phyloP scores from a whole-genome alignment of 2,113 vertebrate genomes.

The Agelaius tricolor region DNA sequence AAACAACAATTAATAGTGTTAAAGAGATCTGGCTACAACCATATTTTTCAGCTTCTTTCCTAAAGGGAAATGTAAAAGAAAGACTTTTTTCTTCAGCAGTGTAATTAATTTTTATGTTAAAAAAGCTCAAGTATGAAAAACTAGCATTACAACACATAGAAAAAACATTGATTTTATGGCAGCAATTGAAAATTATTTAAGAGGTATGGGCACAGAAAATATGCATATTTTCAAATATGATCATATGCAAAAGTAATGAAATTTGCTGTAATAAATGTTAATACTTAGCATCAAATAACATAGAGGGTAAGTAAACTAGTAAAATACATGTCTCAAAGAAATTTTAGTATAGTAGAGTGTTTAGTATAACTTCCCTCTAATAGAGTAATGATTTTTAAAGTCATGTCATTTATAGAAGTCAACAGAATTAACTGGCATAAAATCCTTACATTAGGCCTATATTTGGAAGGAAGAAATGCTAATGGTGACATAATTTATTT shows the following conservation, averaged over 20 bases:
- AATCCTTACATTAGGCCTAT: neutral
- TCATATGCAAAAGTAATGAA: neutral
- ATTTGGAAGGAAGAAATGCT: neutral
- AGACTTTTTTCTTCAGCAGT: neutral
- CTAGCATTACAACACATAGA: neutral
- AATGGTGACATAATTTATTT: neutral
- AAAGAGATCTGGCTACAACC: neutral
- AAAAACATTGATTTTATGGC: neutral
- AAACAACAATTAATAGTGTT: neutral
- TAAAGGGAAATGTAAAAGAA: neutral
- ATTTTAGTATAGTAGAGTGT: neutral
- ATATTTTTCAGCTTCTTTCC: neutral
- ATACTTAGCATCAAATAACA: neutral
- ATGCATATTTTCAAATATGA: neutral
- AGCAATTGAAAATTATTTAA: neutral
- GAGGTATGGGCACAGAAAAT: neutral
- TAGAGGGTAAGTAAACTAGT: neutral
- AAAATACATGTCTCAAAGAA: neutral
- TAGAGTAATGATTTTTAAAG: neutral
- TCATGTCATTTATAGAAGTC: neutral
- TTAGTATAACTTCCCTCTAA: neutral
- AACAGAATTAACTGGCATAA: neutral
- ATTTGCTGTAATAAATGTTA: neutral
- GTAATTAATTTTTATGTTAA: neutral
- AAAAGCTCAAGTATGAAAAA: neutral